phyloP scores from a whole-genome alignment of 35 echinoderm and acorn worm genomes.

The Ptychodera flava region DNA sequence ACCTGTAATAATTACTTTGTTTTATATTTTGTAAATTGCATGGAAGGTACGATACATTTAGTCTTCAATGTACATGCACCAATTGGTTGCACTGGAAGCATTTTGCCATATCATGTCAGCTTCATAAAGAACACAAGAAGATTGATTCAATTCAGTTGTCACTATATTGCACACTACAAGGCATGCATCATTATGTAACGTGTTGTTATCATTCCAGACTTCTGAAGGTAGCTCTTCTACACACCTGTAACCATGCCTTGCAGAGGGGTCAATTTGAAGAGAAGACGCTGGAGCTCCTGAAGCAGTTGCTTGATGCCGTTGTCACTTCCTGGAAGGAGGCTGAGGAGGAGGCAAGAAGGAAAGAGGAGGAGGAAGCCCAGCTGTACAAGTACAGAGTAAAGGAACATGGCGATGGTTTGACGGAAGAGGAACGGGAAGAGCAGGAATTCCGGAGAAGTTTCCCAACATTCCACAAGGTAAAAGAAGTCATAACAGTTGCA shows the following conservation, averaged over 20 bases:
- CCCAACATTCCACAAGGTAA: conserved; percentile 79
- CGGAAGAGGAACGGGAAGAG: conserved; percentile 84
- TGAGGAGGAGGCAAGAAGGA: conserved; percentile 48
- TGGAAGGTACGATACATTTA: too few species aligned
- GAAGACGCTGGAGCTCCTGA: conserved; percentile 19
- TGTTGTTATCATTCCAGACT: conserved; percentile 51
- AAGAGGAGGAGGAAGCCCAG: conserved; percentile 78
- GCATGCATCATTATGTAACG: too few species aligned
- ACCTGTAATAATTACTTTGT: too few species aligned
- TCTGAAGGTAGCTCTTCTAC: conserved; percentile 55
- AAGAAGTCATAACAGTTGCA: too few species aligned
- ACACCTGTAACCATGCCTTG: conserved; percentile 48
- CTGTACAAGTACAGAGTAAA: conserved; percentile 77
- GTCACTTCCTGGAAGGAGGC: conserved; percentile 61
- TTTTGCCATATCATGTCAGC: too few species aligned
- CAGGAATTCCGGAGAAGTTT: conserved; percentile 60
- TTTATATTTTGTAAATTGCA: too few species aligned
- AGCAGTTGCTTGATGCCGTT: conserved; percentile 42
- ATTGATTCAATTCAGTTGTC: too few species aligned
- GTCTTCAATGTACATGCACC: too few species aligned
- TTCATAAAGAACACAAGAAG: too few species aligned
- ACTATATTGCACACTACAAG: too few species aligned
- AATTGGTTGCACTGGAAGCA: too few species aligned
- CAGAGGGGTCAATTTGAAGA: conserved; percentile 14
- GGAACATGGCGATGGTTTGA: conserved; percentile 71